Evolutionary conservation across 1,140 invertebrate species (phyloP).

Genomic region (Tribolium madens): DNA sequence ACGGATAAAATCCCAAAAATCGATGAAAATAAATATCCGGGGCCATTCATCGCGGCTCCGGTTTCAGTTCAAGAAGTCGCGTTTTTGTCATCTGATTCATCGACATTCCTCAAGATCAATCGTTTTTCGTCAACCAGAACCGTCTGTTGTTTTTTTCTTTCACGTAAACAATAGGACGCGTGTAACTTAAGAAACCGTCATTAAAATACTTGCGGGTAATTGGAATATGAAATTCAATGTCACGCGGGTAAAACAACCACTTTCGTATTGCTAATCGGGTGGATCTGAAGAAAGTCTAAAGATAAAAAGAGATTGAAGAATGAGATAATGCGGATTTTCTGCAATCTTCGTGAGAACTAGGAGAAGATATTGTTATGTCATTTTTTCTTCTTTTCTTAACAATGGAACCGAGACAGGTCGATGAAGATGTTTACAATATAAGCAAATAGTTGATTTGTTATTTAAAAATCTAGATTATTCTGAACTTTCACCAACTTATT

Average conservation of each 20-base stretch:
- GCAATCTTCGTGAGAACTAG: slow-evolving; percentile 19
- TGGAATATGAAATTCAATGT: slow-evolving; percentile 12
- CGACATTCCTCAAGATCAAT: neutral
- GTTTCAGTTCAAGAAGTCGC: neutral
- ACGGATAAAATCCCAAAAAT: too few species aligned
- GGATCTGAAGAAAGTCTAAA: slow-evolving; percentile 19
- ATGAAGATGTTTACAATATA: slow-evolving; percentile 26
- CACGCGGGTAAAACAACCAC: slow-evolving; percentile 6
- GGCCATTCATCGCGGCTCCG: neutral
- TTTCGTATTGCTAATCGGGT: slow-evolving; percentile 15
- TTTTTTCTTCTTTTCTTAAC: slow-evolving; percentile 2
- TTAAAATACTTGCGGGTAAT: slow-evolving; percentile 9
- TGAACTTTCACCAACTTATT: slow-evolving; percentile 7
- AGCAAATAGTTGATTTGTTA: neutral
- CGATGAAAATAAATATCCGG: too few species aligned
- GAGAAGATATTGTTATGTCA: slow-evolving; percentile 24
- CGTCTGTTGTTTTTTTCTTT: neutral
- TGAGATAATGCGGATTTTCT: neutral
- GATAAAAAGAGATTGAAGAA: neutral
- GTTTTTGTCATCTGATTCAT: neutral
- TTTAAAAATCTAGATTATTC: neutral
- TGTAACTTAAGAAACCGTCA: neutral
- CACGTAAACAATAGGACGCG: neutral
- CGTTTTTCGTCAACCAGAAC: neutral
- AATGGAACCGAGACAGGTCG: slow-evolving; percentile 13